Conservation (phyloP, 2,888 invertebrate species). For the Anthophora plumipes region DNA sequence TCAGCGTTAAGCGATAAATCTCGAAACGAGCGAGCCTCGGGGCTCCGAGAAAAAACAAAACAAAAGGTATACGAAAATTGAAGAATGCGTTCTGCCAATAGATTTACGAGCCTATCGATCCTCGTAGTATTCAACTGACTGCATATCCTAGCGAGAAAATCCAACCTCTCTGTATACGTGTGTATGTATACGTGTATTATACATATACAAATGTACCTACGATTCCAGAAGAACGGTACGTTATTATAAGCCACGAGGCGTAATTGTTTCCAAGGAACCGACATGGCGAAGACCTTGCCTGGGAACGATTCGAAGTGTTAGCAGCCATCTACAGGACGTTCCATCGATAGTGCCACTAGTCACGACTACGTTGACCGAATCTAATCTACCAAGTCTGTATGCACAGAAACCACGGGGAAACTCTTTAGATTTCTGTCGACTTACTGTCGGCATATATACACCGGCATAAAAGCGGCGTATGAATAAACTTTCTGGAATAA, state of each 20-base stretch:
- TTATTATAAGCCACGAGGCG: slow-evolving; percentile 79
- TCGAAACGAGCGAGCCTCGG: slow-evolving; percentile 47
- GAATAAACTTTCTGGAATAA: slow-evolving; percentile 3
- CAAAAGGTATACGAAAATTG: slow-evolving; percentile 60
- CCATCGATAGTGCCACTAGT: slow-evolving; percentile 75
- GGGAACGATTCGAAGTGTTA: slow-evolving; percentile 80
- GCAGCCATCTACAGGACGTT: slow-evolving; percentile 75
- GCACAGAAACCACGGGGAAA: slow-evolving; percentile 35
- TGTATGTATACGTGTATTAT: slow-evolving; percentile 29
- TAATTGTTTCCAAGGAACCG: slow-evolving; percentile 83
- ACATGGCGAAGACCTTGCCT: slow-evolving; percentile 80
- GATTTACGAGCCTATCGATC: slow-evolving; percentile 82
- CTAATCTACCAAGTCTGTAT: slow-evolving; percentile 53
- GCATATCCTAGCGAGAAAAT: slow-evolving; percentile 62
- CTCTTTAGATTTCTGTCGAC: slow-evolving; percentile 38
- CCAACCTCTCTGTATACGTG: slow-evolving; percentile 10
- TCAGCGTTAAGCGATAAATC: slow-evolving; percentile 71
- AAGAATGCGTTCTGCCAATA: slow-evolving; percentile 75
- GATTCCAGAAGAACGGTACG: slow-evolving; percentile 75
- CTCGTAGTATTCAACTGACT: slow-evolving; percentile 68
- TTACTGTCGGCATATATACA: slow-evolving; percentile 8
- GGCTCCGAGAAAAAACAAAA: slow-evolving; percentile 55
- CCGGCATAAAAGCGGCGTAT: neutral
- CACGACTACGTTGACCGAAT: slow-evolving; percentile 69
- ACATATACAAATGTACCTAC: slow-evolving; percentile 64